Base-by-base conservation (phyloP, 1,140 invertebrate genomes). In the Drosophila sechellia region DNA sequence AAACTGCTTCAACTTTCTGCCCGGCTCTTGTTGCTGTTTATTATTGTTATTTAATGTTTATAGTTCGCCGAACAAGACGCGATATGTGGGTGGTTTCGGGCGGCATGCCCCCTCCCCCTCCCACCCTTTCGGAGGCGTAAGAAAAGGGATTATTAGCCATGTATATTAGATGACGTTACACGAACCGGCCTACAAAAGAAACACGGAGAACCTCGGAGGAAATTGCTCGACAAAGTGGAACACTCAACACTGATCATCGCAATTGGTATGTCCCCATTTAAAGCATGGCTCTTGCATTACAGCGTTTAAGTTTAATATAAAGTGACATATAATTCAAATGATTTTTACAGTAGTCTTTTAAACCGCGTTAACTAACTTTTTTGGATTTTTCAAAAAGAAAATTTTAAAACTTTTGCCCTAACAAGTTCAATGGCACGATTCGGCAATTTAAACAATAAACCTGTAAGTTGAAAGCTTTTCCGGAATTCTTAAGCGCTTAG, bases 41-140 rank as follows among this genome's bases (percentile, higher is more conserved):
- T 86, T 86, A 87, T 89, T 89, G 76, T 89, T 87, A 87, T 79
- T 87, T 83, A 87, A 87, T 89, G 77, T 87, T 89, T 83, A 76
- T 79, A 76, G 63, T 83, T 58, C 73, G 60, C 58, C 74, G 64
- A 78, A 77, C 77, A 43, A 50, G 59, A 63, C 53, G 68, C 68
- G 64, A 70, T 56, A 70, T 69, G 68, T 63, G 59, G 54, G 37
- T 63, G 59, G 59, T 50, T 49, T 49, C 8, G 8, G 10, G 42
- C n/a, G 35, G 46, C 57, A 43, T 52, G 46, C 54, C 58, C 57
- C 58, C 52, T 57, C 54, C 73, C 73, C 17, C 17, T 1, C 17
- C 17, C 17, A 1, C 17, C 55, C 60, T 58, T 65, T 76, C 66
- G 20, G 20, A 79, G 63, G 57, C 79, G 78, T 74, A 52, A 57